Evolutionary conservation across 2,797 vertebrate species (phyloP).

Genomic region (Xerus rutilus): DNA sequence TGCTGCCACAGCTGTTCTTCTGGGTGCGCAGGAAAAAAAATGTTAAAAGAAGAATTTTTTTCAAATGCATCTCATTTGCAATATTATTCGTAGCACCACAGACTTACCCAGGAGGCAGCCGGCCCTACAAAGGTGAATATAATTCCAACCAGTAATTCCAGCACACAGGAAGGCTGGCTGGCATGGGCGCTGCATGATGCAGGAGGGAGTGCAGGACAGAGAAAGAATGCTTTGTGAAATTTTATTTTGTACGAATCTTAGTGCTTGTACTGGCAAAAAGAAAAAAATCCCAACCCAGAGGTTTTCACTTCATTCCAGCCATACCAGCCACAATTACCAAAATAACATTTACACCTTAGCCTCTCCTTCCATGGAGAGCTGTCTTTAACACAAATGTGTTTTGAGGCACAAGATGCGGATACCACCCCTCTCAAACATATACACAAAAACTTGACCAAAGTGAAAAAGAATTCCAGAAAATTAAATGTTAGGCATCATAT

Average conservation of each 20-base stretch:
- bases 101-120: neutral
- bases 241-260: neutral
- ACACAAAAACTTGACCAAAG: neutral
- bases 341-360: neutral
- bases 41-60: constrained; percentile 75
- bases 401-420: neutral
- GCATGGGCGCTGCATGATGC: fast-evolving
- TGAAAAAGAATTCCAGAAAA: constrained; percentile 8
- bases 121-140: neutral
- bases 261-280: neutral
- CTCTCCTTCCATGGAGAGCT: constrained; percentile 31
- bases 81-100: constrained; percentile 51
- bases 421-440: neutral
- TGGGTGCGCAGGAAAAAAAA: constrained; percentile 45
- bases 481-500: neutral
- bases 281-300: neutral
- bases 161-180: fast-evolving
- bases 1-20: constrained; percentile 83
- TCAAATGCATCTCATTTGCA: constrained; percentile 55
- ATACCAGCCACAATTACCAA: constrained; percentile 55
- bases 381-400: constrained; percentile 38
- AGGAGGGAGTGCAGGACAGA: neutral
- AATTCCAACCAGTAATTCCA: neutral
- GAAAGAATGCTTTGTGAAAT: neutral
- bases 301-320: constrained; percentile 61